phyloP scores from a whole-genome alignment of 2,113 vertebrate genomes.

The Psilopsiagon aymara region DNA sequence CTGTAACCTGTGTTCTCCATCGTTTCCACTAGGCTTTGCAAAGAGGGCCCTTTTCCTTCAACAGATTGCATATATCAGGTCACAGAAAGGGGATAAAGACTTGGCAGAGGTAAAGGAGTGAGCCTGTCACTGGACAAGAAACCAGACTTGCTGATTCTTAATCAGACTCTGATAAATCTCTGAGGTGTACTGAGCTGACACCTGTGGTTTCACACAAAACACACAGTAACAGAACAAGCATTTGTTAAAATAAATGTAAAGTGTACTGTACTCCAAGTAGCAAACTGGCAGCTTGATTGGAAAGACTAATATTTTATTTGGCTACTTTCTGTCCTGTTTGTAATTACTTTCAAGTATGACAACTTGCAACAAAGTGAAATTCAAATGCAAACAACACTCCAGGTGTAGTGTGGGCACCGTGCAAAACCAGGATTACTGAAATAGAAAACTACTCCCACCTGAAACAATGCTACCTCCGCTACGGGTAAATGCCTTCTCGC shows the following conservation, averaged over 20 bases:
- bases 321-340: background rate
- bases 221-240: rapidly evolving
- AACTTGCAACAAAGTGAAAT: background rate
- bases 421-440: background rate
- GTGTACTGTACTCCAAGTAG: background rate
- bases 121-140: background rate
- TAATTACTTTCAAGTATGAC: background rate
- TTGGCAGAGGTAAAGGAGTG: rapidly evolving
- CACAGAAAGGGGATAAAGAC: background rate
- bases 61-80: background rate
- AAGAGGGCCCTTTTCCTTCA: background rate
- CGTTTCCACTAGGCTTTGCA: background rate
- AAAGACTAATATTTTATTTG: background rate
- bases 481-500: background rate
- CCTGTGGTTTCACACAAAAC: background rate
- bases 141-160: background rate
- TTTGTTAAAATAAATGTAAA: background rate
- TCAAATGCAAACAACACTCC: background rate
- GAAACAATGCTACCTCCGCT: background rate
- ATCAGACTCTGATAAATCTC: background rate
- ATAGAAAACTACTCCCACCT: background rate
- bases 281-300: background rate
- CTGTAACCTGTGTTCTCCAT: background rate
- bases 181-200: background rate
- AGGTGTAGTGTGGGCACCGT: background rate